Base-by-base conservation (phyloP, 2,113 vertebrate species). In the Lasiurus borealis region DNA sequence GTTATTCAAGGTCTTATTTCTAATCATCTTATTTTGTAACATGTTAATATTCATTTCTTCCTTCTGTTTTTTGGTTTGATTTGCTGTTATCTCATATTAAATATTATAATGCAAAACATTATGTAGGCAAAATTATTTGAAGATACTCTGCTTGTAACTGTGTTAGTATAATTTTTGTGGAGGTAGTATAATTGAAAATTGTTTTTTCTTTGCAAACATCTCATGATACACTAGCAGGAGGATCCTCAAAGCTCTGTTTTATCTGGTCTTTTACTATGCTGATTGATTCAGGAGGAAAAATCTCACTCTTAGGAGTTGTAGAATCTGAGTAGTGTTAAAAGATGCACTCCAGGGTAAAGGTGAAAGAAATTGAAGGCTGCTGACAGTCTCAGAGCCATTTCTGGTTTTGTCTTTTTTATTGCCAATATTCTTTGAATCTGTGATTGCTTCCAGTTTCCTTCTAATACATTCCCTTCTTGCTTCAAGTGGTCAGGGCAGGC, bases 101-200 rank as follows among this genome's bases (percentile, higher is more conserved):
- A 91, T 80, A 59, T 23, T 36, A 57, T 21, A 68, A 80, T 71
- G 50, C 15, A 80, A 77, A 86, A 87, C 31, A 31, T 13, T 36
- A n/a, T 50, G 9, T 25, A 93, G 21, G 19, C 23, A 80, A 59
- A 87, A 86, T 71, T 62, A 91, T 59, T 91, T 48, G 82, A 87
- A 81, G 59, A 54, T 59, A 36, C 34, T 77, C n/a, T 52, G 25
- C 25, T 84, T 85, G 64, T 23, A 50, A 64, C 40, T 78, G 75
- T 91, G 69, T 3, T 40, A 75, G 25, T 52, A 34, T 3, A 52
- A 82, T 44, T n/a, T 88, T 71, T 59, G 23, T 44, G 71, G 71
- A 23, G 23, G 19, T 36, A 36, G 50, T 36, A 52, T 73, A 52
- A 27, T 40, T 82, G 54, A 88, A 88, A 93, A 88, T 73, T 83